phyloP scores from a whole-genome alignment of 2,888 invertebrate species.

The Andrena camellia region DNA sequence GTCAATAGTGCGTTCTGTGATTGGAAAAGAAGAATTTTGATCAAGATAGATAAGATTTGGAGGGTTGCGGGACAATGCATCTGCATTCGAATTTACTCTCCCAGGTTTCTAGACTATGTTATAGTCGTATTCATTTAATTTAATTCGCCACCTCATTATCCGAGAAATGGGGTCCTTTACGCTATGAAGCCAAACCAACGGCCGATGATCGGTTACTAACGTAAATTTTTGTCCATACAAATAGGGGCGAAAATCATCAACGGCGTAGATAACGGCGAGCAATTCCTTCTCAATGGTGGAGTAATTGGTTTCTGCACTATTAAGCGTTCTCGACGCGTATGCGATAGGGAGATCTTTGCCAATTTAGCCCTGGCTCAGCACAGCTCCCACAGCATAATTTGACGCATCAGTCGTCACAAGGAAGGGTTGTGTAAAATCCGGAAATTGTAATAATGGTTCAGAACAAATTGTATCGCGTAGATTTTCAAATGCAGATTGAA shows the following conservation, averaged over 20 bases:
- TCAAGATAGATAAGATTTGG: accelerated
- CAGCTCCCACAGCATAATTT: not conserved
- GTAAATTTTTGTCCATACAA: not conserved
- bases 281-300: not conserved
- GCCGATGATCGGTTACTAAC: not conserved
- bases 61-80: not conserved
- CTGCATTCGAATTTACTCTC: not conserved
- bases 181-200: not conserved
- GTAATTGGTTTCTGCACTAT: not conserved
- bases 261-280: not conserved
- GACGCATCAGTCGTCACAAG: not conserved
- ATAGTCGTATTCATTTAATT: conserved; percentile 1
- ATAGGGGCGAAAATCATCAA: not conserved
- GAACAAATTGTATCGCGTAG: not conserved
- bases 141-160: not conserved
- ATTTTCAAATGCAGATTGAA: not conserved
- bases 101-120: not conserved
- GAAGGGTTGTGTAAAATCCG: not conserved
- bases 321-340: not conserved
- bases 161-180: not conserved
- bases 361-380: not conserved
- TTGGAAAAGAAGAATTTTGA: too few species aligned
- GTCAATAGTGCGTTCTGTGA: too few species aligned
- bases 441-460: not conserved
- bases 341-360: conserved; percentile 1